Evolutionary conservation across 2,113 vertebrate genomes (phyloP), one percentile per base, ranked within the genome.

Genomic region (Perccottus glenii): DNA sequence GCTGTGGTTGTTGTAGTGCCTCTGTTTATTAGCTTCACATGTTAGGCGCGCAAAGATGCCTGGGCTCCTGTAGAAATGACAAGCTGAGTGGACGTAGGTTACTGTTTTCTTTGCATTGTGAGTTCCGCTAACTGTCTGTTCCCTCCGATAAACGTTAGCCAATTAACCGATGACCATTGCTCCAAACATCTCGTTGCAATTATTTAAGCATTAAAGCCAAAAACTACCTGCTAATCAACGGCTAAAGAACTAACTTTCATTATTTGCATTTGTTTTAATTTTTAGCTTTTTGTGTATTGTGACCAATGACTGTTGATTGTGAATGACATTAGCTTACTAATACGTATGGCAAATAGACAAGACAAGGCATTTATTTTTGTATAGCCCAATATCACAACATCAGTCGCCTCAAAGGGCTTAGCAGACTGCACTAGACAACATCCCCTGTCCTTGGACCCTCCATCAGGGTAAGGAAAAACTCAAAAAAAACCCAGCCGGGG

Each of bases 11-110:
- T 59, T 36, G 50, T 52, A 32, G 59, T 49, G 48, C 43, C 11
- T 61, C 45, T 68, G 14, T 0, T 52, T 19, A 12, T 52, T 52
- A 52, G 27, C 27, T 12, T 52, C 10, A 52, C 33, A 4, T 11
- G 52, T 49, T 65, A 68, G 67, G 6, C 19, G 50, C 50, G 2
- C 9, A 5, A 56, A 14, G n/a, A 49, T 46, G 52, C 27, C 35
- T 16, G 5, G 33, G 10, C 60, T 48, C 33, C 33, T 3, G 12
- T 33, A 11, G 44, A 60, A 56, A 60, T 81, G 15, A 72, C 56
- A n/a, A 53, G n/a, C 16, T 74, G 74, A 75, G 74, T 77, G 14
- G 52, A 19, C 42, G 8, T 40, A 60, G 27, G 4, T 14, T 50
- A 27, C 4, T 38, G 4, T 15, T 62, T 36, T 3, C 33, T 19